phyloP scores from a whole-genome alignment of 1,140 invertebrate genomes.

The Megalopta genalis region DNA sequence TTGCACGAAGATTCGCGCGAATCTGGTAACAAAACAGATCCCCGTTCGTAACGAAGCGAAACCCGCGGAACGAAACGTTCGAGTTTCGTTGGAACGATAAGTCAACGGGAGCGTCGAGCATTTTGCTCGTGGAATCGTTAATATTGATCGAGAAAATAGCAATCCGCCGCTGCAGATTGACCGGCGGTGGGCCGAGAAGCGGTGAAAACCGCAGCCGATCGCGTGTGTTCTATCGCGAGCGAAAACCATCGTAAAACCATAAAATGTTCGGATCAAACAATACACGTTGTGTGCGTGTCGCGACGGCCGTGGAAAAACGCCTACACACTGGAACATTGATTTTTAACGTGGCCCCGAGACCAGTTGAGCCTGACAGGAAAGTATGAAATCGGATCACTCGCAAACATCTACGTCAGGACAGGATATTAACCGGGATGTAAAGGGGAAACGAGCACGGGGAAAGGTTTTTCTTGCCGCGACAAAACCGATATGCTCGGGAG shows the following conservation, averaged over 20 bases:
- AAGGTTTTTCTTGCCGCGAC: constrained; percentile 42
- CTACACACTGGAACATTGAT: constrained; percentile 17
- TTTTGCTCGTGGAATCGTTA: neutral
- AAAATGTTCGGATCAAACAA: too few species aligned
- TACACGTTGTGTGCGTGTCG: neutral
- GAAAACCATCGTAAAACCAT: neutral
- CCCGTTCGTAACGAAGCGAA: too few species aligned
- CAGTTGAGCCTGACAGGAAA: constrained; percentile 41
- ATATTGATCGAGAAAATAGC: neutral
- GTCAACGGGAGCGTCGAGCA: too few species aligned
- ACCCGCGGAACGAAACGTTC: too few species aligned
- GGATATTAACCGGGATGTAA: constrained; percentile 46
- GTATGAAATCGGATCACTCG: constrained; percentile 44
- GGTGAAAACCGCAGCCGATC: neutral
- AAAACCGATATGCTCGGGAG: constrained; percentile 27
- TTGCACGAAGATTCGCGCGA: too few species aligned
- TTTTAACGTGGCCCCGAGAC: constrained; percentile 4
- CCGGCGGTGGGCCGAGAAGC: neutral
- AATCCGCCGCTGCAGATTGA: neutral
- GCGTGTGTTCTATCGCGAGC: neutral
- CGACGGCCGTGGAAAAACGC: constrained; percentile 12
- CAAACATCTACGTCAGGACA: constrained; percentile 32
- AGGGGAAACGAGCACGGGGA: constrained; percentile 37
- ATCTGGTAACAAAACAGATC: too few species aligned
- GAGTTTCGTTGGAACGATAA: too few species aligned